phyloP scores from a whole-genome alignment of 2,797 vertebrate genomes.

The Nothura maculosa region DNA sequence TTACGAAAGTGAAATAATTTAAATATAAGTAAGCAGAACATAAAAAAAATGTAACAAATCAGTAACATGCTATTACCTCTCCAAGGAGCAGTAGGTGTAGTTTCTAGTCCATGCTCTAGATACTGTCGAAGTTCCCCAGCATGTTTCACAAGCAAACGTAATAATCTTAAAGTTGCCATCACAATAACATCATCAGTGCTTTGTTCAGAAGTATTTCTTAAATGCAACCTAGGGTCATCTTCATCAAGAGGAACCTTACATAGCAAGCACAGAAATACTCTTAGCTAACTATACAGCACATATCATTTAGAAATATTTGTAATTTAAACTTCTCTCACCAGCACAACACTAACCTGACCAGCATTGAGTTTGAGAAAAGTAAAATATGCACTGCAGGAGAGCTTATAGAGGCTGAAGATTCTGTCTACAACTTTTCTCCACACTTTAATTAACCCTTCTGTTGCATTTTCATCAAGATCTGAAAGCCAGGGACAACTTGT shows the following conservation, averaged over 20 bases:
- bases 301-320: neutral
- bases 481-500: conserved; percentile 93
- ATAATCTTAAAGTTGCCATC: conserved; percentile 94
- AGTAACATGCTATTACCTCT: conserved; percentile 82
- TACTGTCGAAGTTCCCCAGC: conserved; percentile 95
- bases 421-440: conserved; percentile 96
- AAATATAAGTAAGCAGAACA: too few relatives aligned
- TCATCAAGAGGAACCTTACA: conserved; percentile 90
- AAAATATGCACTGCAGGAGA: conserved; percentile 97
- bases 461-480: conserved; percentile 90
- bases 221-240: conserved; percentile 91
- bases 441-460: conserved; percentile 93
- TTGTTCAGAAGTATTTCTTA: conserved; percentile 88
- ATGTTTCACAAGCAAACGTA: conserved; percentile 95
- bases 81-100: conserved; percentile 97
- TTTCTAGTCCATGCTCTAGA: conserved; percentile 94
- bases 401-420: conserved; percentile 96
- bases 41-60: neutral
- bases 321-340: neutral
- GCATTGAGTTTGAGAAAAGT: conserved; percentile 98
- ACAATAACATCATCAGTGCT: conserved; percentile 97
- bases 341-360: conserved; percentile 84
- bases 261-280: neutral
- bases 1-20: neutral
- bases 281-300: neutral